phyloP scores from a whole-genome alignment of 2,797 vertebrate genomes.

The Manis crassicaudata region DNA sequence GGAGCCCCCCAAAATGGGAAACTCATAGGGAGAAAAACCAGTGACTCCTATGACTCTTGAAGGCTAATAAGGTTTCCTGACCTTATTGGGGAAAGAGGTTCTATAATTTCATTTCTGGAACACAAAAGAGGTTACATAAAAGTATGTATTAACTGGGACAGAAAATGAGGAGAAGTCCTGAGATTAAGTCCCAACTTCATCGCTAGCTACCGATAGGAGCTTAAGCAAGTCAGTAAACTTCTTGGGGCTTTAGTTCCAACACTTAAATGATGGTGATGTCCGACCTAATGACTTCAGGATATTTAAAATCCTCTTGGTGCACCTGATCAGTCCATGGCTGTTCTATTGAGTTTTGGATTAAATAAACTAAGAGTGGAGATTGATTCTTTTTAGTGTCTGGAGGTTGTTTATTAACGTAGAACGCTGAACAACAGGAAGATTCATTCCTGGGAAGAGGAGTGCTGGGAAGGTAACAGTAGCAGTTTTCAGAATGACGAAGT shows the following conservation, averaged over 20 bases:
- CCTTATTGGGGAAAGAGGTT: background rate
- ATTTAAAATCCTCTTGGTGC: background rate
- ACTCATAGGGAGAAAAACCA: background rate
- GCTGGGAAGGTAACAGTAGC: background rate
- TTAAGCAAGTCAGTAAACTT: background rate
- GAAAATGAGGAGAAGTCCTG: background rate
- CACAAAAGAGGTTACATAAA: background rate
- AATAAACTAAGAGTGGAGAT: background rate
- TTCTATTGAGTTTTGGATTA: background rate
- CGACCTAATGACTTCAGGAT: background rate
- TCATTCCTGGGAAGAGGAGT: background rate
- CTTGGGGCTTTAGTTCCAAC: background rate
- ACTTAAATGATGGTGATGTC: background rate
- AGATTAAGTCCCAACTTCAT: background rate
- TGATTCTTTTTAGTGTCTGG: background rate
- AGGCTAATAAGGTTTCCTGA: background rate
- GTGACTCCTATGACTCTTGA: background rate
- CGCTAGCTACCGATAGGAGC: background rate
- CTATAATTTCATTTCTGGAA: background rate
- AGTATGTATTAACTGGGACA: background rate
- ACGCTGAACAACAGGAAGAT: background rate
- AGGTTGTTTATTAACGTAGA: background rate
- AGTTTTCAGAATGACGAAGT: background rate
- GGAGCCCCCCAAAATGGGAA: background rate
- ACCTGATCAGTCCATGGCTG: accelerated